Base-by-base conservation (phyloP, 2,113 vertebrate genomes). In the Phyllostomus hastatus region DNA sequence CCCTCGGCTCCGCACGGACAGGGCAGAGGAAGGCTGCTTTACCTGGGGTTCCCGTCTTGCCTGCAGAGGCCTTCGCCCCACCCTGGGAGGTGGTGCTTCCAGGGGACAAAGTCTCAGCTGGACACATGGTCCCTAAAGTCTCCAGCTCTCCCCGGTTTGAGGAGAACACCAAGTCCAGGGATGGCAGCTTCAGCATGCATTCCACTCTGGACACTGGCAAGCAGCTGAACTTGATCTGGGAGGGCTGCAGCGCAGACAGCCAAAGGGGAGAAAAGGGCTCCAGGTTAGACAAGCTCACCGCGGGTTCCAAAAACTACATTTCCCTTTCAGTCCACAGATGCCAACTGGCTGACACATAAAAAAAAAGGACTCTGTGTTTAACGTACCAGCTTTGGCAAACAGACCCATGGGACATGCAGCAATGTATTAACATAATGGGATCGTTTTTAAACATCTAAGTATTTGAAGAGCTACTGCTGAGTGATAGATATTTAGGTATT, bases 151-250 rank as follows among this genome's bases (percentile, higher is more conserved):
- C 99, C 61, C 99, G 98, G 96, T 99, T 99, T 66, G 99, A 99
- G 86, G 99, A 99, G 98, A 99, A 99, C 35, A 99, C 99, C 93
- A 99, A 98, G 97, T 99, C 99, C 92, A 99, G 97, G 15, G 99
- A 99, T 16, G 99, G 99, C 90, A 99, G 97, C 96, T 99, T 99
- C 73, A 99, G 98, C 99, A 99, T 99, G 46, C 99, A 99, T 97
- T 99, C 99, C 26, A 99, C 99, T 95, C 99, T 98, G 76, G 99
- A 99, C 92, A 99, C 99, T 0, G 99, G 99, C 96, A 99, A 98
- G 96, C 99, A 99, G 98, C 99, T 99, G 98, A 99, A 99, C 90
- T 99, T 99, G 97, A 99, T 99, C 98, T 99, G 99, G 82, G 99
- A 99, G 2, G 99, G 99, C 99, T 99, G 96, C 73, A n/a, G 43